Percentiles rank a stretch among this genome's conserved stretches.
Conservation (phyloP, 2,797 vertebrate species). For the Pseudocheirus occidentalis region DNA sequence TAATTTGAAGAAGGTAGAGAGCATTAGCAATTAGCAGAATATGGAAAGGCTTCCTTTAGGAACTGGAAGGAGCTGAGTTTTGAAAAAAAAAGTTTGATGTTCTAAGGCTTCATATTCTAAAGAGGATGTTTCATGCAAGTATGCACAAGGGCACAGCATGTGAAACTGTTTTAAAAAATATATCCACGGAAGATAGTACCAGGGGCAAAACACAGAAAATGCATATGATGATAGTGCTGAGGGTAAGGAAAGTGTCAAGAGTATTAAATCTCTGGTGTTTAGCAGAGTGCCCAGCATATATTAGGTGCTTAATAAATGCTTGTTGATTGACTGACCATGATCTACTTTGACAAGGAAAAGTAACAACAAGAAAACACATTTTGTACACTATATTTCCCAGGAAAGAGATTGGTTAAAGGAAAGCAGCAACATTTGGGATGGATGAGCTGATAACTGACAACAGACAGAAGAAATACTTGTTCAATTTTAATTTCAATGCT, state of each 20-base stretch:
- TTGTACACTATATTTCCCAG: background rate
- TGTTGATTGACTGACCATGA: background rate
- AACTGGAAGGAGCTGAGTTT: background rate
- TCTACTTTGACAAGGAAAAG: background rate
- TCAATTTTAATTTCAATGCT: background rate
- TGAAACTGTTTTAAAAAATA: background rate
- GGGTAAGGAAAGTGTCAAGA: background rate
- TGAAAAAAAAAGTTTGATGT: background rate
- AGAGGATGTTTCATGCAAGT: background rate
- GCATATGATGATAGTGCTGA: background rate
- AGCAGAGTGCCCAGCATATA: background rate
- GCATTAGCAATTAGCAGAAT: background rate
- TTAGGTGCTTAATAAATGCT: background rate
- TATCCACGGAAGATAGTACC: background rate
- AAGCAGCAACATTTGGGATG: background rate
- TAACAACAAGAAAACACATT: background rate
- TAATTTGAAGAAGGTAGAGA: background rate
- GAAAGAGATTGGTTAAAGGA: background rate
- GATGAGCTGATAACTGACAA: background rate
- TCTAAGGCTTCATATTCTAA: background rate
- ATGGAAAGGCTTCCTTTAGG: background rate
- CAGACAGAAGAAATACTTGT: background rate
- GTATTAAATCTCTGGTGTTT: background rate
- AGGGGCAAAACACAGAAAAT: background rate
- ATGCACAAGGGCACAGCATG: background rate